These are phyloP conservation scores for Platyscapa corneri DNA, from an alignment of 1,140 invertebrate genomes.

Conservation along the genomic window DNA sequence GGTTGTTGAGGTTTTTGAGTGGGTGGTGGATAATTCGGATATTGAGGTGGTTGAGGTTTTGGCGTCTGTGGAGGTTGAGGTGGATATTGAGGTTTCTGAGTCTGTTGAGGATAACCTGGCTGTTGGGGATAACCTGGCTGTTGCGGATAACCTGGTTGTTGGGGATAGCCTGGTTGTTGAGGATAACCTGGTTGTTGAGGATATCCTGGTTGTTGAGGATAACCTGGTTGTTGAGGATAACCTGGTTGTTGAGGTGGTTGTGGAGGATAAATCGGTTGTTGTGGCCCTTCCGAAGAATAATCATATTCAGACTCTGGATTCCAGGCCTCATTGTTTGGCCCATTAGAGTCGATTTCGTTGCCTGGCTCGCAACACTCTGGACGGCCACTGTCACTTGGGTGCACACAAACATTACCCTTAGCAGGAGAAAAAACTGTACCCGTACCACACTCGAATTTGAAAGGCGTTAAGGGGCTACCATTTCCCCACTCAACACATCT, in stretches of 20 bases:
- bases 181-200: too few relatives aligned
- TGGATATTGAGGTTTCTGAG: not conserved
- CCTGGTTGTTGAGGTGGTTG: too few relatives aligned
- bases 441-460: conserved; percentile 81
- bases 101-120: not conserved
- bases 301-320: too few relatives aligned
- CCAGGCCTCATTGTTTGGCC: conserved; percentile 1
- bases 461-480: conserved; percentile 66
- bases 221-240: too few relatives aligned
- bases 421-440: conserved; percentile 83
- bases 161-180: too few relatives aligned
- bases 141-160: too few relatives aligned
- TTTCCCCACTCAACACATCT: conserved; percentile 76
- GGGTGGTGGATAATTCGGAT: not conserved
- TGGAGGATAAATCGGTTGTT: too few relatives aligned
- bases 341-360: conserved; percentile 64
- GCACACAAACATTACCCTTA: conserved; percentile 79
- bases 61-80: not conserved
- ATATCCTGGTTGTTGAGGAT: too few relatives aligned
- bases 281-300: too few relatives aligned
- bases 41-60: not conserved
- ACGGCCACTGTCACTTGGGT: conserved; percentile 78
- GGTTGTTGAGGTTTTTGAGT: not conserved
- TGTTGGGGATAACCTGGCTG: too few relatives aligned
- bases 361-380: conserved; percentile 73